Evolutionary conservation across 2,888 invertebrate species (phyloP), one percentile per base, ranked within the genome.

Genomic region (Lasioglossum malachurum): DNA sequence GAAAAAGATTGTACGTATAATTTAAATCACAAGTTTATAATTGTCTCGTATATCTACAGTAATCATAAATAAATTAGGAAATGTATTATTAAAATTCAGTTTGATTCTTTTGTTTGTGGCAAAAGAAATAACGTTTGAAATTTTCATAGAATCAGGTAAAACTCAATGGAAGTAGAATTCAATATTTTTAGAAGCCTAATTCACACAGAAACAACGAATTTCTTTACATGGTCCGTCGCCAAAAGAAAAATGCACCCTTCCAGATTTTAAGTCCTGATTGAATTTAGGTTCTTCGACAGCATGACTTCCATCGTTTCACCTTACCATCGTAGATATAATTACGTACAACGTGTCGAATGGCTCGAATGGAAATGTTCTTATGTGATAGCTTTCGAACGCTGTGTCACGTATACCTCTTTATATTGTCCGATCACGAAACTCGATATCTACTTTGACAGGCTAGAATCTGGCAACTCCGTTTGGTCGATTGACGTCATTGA

Each of bases 391-490:
- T 27, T 71, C 46, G 60, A 78, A 83, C 74, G 46, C 57, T 69
- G 71, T 76, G 72, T 71, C 77, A 85, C 80, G 75, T 72, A 75
- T 86, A 73, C 86, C 86, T 77, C 82, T 86, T 86, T 87, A 71
- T 76, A 80, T 71, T 80, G 83, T 81, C 87, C 57, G 87, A 87
- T 79, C 83, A 69, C 64, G 71, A 83, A 87, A 82, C 83, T 84
- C 83, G 81, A 87, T 87, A 83, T 83, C 87, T 80, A 87, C 87
- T 87, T 87, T 69, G 87, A 79, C 87, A 46, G 72, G 74, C 71
- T 78, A 41, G 69, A 79, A 82, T 87, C 86, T 83, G 23, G 75
- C 80, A 78, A 78, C 81, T 49, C 72, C 38, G 44, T 78, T 84
- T 79, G 44, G 41, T 77, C 80, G 78, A 87, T 84, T 80, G 83